Evolutionary conservation across 2,113 vertebrate species (phyloP).

Genomic region (Leucosticte australis): DNA sequence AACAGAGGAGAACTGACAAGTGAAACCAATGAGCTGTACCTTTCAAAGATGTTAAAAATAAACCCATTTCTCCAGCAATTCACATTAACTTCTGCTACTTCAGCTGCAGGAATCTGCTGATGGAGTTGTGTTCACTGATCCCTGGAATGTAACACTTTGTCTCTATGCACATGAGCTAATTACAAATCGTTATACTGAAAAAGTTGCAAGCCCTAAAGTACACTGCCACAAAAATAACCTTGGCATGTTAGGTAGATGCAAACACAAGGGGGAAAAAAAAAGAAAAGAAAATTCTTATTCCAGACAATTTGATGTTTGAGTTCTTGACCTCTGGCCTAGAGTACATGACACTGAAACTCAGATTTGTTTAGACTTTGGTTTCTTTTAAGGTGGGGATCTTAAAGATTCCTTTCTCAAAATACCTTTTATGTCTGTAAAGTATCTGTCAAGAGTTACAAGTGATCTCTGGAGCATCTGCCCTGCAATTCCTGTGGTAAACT

Average conservation of each 20-base stretch:
- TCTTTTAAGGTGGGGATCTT: neutral
- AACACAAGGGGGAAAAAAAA: neutral
- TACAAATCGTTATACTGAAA: neutral
- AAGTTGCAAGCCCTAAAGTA: neutral
- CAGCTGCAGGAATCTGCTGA: neutral
- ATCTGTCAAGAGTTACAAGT: neutral
- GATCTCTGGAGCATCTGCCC: neutral
- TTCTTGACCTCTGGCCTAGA: neutral
- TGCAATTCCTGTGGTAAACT: neutral
- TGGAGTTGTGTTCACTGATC: neutral
- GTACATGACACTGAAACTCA: neutral
- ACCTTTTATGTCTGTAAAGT: neutral
- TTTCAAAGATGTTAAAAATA: neutral
- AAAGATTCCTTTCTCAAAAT: neutral
- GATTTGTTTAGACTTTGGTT: neutral
- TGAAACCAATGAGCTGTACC: neutral
- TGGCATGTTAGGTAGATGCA: neutral
- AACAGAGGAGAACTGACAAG: neutral
- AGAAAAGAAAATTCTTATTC: neutral
- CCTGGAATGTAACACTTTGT: neutral
- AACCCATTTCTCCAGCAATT: neutral
- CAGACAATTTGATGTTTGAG: neutral
- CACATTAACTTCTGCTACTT: neutral
- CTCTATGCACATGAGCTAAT: fast-evolving
- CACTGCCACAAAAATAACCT: neutral